These are phyloP conservation scores for Helobdella robusta DNA, from an alignment of 2,888 invertebrate species.

Conservation along the genomic window DNA sequence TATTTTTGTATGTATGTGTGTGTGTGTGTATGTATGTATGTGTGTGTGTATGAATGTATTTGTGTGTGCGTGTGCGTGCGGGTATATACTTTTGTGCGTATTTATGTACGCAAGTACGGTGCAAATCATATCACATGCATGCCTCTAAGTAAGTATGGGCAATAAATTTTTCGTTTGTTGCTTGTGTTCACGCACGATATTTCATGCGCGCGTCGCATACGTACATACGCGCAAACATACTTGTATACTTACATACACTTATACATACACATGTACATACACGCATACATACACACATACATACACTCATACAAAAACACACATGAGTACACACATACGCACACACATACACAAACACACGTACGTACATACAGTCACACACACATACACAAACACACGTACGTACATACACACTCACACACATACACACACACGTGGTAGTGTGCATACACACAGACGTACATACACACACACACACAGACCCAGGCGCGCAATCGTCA, in stretches of 20 bases:
- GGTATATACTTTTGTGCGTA: too few relatives aligned
- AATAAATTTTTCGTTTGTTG: too few relatives aligned
- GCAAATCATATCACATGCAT: too few relatives aligned
- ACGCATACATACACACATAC: conserved; percentile 1
- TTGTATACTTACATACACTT: neutral
- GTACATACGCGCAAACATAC: neutral
- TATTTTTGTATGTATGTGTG: neutral
- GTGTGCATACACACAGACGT: neutral
- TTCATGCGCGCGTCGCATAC: neutral
- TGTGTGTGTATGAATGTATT: neutral
- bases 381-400: neutral
- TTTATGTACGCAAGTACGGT: too few relatives aligned
- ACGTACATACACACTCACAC: neutral
- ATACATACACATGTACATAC: conserved; percentile 3
- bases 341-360: neutral
- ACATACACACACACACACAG: too few relatives aligned
- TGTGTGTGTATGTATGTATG: neutral
- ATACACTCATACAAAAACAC: neutral
- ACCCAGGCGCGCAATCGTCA: too few relatives aligned
- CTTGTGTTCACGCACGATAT: too few relatives aligned
- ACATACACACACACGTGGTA: neutral
- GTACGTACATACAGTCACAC: neutral
- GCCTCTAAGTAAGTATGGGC: too few relatives aligned
- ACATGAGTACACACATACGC: neutral
- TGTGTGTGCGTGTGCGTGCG: too few relatives aligned